phyloP scores from a whole-genome alignment of 2,888 invertebrate genomes.

The Drosophila affinis region DNA sequence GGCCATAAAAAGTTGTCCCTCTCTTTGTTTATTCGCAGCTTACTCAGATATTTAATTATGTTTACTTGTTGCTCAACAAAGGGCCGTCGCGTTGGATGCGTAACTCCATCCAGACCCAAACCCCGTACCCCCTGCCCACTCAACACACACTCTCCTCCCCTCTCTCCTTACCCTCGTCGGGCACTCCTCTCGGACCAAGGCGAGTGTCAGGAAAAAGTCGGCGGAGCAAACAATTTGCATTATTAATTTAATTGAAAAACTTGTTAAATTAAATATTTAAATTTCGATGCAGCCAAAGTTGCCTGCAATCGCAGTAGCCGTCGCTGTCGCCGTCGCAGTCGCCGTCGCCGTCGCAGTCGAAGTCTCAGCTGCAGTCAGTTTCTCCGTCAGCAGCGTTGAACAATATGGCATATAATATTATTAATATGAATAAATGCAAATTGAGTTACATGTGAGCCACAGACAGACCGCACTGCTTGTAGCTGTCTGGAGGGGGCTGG shows the following conservation, averaged over 20 bases:
- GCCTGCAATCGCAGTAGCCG: constrained; percentile 21
- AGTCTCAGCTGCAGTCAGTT: constrained; percentile 9
- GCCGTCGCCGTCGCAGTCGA: constrained; percentile 7
- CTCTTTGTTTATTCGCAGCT: constrained; percentile 34
- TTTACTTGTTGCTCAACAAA: constrained; percentile 46
- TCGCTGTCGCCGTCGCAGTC: constrained; percentile 9
- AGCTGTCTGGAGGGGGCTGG: not conserved
- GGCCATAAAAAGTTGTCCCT: not conserved
- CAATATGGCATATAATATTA: constrained; percentile 65
- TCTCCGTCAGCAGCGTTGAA: constrained; percentile 21
- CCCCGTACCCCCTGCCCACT: not conserved
- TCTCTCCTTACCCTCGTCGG: not conserved
- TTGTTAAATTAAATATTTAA: constrained; percentile 75
- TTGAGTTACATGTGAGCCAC: constrained; percentile 54
- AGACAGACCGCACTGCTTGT: constrained; percentile 6
- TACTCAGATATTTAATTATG: constrained; percentile 50
- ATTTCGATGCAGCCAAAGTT: constrained; percentile 44
- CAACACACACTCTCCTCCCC: not conserved
- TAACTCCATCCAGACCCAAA: constrained; percentile 10
- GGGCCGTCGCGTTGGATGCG: constrained; percentile 23
- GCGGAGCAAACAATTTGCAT: constrained; percentile 59
- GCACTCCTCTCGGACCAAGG: not conserved
- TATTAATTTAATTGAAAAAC: constrained; percentile 73
- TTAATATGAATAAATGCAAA: constrained; percentile 67
- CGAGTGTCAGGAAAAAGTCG: constrained; percentile 25